Percentiles rank a stretch among this genome's conserved stretches.
phyloP scores from a whole-genome alignment of 1,140 invertebrate genomes.

The Theocolax elegans region DNA sequence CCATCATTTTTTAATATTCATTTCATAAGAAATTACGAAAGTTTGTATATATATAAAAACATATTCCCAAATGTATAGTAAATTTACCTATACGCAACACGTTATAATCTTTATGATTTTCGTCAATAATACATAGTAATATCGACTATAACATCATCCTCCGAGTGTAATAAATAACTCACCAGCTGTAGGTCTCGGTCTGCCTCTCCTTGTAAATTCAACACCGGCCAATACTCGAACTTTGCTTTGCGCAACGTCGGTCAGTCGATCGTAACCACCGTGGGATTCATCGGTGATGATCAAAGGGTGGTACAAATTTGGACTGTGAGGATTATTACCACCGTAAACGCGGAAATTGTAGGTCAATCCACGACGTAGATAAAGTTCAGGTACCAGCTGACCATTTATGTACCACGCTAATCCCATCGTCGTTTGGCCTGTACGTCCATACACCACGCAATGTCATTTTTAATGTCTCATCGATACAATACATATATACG shows the following conservation, averaged over 20 bases:
- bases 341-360: constrained; percentile 87
- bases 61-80: too few relatives aligned
- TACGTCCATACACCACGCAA: too few relatives aligned
- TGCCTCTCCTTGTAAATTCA: constrained; percentile 82
- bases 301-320: constrained; percentile 90
- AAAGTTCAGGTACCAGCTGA: constrained; percentile 85
- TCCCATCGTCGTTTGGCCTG: constrained; percentile 71
- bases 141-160: too few relatives aligned
- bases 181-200: constrained; percentile 81
- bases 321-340: constrained; percentile 90
- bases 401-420: constrained; percentile 90
- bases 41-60: too few relatives aligned
- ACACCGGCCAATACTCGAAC: constrained; percentile 87
- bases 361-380: constrained; percentile 84
- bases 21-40: too few relatives aligned
- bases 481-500: too few relatives aligned
- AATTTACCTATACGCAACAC: too few relatives aligned
- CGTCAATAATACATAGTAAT: too few relatives aligned
- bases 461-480: too few relatives aligned
- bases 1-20: too few relatives aligned
- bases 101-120: too few relatives aligned
- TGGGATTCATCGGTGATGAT: constrained; percentile 89
- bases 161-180: constrained; percentile 35
- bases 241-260: constrained; percentile 76
- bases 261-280: constrained; percentile 82